Conservation (phyloP, 1,140 invertebrate species). For the Aphelinus atriplicis region DNA sequence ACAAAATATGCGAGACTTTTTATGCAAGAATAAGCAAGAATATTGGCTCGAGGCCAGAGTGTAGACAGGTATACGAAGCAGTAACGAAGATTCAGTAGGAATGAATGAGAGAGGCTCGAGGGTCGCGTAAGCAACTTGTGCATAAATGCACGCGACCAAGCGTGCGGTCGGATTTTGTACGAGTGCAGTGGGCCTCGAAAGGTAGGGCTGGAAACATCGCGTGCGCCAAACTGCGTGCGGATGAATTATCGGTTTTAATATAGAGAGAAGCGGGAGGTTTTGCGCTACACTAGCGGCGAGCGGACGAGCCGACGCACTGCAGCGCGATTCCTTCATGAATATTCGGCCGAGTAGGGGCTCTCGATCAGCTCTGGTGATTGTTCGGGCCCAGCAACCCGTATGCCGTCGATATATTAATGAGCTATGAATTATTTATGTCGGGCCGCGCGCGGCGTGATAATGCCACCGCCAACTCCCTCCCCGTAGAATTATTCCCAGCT, state of each 20-base stretch:
- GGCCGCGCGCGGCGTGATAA: constrained; percentile 2
- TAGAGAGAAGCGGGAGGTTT: neutral
- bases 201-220: neutral
- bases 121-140: too few relatives aligned
- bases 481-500: too few relatives aligned
- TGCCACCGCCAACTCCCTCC: neutral
- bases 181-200: neutral
- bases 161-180: neutral
- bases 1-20: too few relatives aligned
- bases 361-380: too few relatives aligned
- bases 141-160: too few relatives aligned
- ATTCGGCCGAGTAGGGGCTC: neutral
- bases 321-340: constrained; percentile 20
- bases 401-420: constrained; percentile 8
- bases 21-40: too few relatives aligned
- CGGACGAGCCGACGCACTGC: neutral
- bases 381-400: too few relatives aligned
- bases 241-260: constrained; percentile 21
- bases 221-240: neutral
- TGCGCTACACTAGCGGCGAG: too few relatives aligned
- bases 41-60: too few relatives aligned
- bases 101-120: too few relatives aligned
- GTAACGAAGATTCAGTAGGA: too few relatives aligned
- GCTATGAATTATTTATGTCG: constrained; percentile 18
- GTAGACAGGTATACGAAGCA: too few relatives aligned